Evolutionary conservation across 1,140 invertebrate genomes (phyloP).

Genomic region (Macrocentrus cingulum): DNA sequence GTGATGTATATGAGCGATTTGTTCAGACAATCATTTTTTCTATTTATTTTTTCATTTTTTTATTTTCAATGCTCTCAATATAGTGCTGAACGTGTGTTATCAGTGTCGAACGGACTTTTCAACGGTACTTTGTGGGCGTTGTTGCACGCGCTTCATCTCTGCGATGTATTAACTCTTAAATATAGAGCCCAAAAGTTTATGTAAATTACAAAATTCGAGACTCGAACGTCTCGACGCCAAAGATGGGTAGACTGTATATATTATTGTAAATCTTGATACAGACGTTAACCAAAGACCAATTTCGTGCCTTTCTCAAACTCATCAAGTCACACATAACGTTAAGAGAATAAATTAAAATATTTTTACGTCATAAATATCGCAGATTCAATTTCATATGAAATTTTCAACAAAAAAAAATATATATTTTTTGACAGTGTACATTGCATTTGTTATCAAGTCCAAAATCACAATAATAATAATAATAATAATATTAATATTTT

Average conservation of each 20-base stretch:
- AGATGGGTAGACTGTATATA: conserved; percentile 49
- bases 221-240: conserved; percentile 45
- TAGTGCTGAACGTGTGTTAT: no score
- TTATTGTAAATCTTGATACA: conserved; percentile 27
- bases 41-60: no score
- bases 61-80: no score
- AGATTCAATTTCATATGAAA: no score
- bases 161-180: no score
- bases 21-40: not conserved
- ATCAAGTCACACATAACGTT: not conserved
- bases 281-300: conserved; percentile 48
- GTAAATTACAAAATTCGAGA: not conserved
- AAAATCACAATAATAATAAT: conserved; percentile 5
- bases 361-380: no score
- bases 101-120: no score
- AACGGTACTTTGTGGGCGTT: no score
- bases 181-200: not conserved
- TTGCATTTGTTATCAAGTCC: not conserved
- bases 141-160: no score
- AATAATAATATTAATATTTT: conserved; percentile 10
- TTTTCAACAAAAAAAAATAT: no score
- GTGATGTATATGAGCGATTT: conserved; percentile 11
- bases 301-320: conserved; percentile 22
- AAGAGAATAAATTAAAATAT: no score
- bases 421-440: no score